These are phyloP conservation scores for Apamea sordens DNA, from an alignment of 2,888 invertebrate species.

Conservation along the genomic window DNA sequence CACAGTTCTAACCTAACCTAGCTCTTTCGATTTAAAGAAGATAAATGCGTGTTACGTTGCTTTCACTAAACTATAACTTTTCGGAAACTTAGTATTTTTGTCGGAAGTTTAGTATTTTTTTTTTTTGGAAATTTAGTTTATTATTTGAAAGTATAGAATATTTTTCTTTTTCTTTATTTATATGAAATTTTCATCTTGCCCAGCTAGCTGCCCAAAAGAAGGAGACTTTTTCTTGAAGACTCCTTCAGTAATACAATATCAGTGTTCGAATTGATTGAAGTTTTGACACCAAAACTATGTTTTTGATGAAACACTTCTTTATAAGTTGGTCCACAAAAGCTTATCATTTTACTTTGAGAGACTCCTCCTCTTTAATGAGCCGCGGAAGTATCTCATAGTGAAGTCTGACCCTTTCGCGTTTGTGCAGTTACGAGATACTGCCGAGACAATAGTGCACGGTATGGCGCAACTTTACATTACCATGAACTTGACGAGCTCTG, in stretches of 20 bases:
- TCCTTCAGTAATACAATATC: neutral
- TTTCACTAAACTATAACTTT: no score
- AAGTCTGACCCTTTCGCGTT: conserved; percentile 24
- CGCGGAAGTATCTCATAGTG: conserved; percentile 21
- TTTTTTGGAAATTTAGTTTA: no score
- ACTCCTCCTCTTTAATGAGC: conserved; percentile 18
- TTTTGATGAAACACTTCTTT: neutral
- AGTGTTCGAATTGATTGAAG: neutral
- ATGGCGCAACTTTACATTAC: conserved; percentile 49
- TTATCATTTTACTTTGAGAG: conserved; percentile 12
- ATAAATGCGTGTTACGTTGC: no score
- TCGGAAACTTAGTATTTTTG: no score
- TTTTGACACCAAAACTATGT: neutral
- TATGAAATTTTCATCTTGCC: neutral
- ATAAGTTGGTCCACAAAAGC: conserved; percentile 11
- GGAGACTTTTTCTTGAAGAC: neutral
- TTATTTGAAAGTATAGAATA: no score
- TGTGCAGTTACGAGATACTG: conserved; percentile 27
- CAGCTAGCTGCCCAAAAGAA: neutral
- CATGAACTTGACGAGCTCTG: conserved; percentile 28
- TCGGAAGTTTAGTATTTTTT: no score
- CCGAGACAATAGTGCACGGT: conserved; percentile 26
- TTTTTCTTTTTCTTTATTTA: no score
- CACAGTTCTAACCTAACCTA: no score
- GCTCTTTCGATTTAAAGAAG: no score